Evolutionary conservation across 2,888 invertebrate species (phyloP), one percentile per base, ranked within the genome.

Genomic region (Agrochola lychnidis): DNA sequence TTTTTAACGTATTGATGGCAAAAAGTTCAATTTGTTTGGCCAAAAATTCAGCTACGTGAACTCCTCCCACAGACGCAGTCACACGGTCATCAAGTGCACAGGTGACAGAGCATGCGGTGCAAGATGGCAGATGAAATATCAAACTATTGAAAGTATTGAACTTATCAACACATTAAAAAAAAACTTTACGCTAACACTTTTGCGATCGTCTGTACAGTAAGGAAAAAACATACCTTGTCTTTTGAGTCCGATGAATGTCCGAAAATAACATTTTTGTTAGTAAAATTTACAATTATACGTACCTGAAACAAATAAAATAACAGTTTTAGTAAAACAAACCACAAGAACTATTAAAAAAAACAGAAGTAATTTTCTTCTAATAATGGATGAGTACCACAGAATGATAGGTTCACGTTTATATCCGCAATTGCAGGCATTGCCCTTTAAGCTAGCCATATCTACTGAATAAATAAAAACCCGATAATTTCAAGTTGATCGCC

Each of bases 141-240:
- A n/a, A 19, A 51, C 36, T 19, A 71, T 19, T 70, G 16, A 22
- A 48, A 16, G 7, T 16, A 45, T 45, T 12, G 4, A 36, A 45
- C 45, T 16, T 40, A 30, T 5, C 4, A 40, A 5, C 2, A 42
- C 9, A 30, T 48, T 10, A 4, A 1, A 57, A 48, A 57, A 25
- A 40, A 59, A 61, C 16, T 25, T 67, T 22, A 72, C 14, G 0
- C 19, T 14, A 53, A 78, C 76, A 80, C 83, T 88, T 87, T 84
- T 86, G 85, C 81, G 67, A n/a, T 78, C 78, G 86, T 79, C 76
- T 87, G 89, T 90, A 88, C 86, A 51, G 71, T 83, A 81, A 81
- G 78, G 19, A 63, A 81, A 86, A 88, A 85, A 82, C 91, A 83
- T 88, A 91, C 91, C 91, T 88, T 83, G 69, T 79, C 66, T 83